Conservation (phyloP, 2,888 invertebrate species). For the Drosophila putrida region DNA sequence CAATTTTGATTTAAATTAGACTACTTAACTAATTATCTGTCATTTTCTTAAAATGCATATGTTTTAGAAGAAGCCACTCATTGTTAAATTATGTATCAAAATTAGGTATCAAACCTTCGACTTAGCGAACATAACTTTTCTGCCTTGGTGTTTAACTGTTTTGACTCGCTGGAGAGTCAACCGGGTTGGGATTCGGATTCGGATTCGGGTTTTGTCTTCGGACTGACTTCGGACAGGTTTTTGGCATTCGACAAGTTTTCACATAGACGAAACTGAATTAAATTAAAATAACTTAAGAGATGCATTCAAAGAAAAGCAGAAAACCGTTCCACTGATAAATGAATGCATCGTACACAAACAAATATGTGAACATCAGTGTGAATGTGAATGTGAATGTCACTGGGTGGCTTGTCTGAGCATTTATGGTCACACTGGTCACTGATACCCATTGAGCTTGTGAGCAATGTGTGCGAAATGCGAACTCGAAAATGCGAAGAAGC, state of each 20-base stretch:
- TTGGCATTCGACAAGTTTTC: slow-evolving; percentile 74
- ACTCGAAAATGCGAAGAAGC: slow-evolving; percentile 34
- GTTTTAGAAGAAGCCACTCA: no score
- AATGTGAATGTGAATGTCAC: slow-evolving; percentile 21
- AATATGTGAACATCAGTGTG: slow-evolving; percentile 22
- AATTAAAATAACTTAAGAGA: slow-evolving; percentile 62
- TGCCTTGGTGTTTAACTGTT: slow-evolving; percentile 19
- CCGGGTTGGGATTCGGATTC: slow-evolving; percentile 21
- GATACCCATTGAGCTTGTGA: slow-evolving; percentile 47
- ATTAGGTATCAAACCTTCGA: background rate
- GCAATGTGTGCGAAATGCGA: slow-evolving; percentile 44
- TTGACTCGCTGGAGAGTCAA: slow-evolving; percentile 15
- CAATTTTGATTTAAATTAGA: no score
- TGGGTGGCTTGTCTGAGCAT: slow-evolving; percentile 14
- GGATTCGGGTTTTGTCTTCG: slow-evolving; percentile 18
- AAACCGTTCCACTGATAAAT: slow-evolving; percentile 33
- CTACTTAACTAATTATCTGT: no score
- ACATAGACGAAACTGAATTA: slow-evolving; percentile 71
- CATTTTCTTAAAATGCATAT: no score
- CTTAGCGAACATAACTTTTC: background rate
- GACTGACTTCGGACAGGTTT: slow-evolving; percentile 38
- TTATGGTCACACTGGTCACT: slow-evolving; percentile 51
- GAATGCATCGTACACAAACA: slow-evolving; percentile 18
- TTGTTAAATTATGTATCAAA: no score
- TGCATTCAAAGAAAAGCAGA: slow-evolving; percentile 47